Evolutionary conservation across 2,888 invertebrate genomes (phyloP).

Genomic region (Metacarcinus magister): DNA sequence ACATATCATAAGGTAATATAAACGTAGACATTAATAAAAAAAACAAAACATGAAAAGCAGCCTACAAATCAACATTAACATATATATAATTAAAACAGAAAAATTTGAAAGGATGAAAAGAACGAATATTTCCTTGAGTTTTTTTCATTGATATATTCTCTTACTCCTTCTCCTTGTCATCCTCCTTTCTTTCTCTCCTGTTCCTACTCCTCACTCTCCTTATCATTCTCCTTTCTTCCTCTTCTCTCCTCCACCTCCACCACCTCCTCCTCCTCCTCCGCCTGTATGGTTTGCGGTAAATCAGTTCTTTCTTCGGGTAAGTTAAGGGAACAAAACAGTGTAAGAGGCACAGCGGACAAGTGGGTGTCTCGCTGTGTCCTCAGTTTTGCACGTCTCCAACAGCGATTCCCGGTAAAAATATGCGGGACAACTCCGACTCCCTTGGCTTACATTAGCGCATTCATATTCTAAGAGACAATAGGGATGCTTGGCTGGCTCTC

Average conservation of each 20-base stretch:
- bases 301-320: not conserved
- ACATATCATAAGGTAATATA: too few species aligned
- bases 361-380: not conserved
- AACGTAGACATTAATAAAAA: too few species aligned
- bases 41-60: too few species aligned
- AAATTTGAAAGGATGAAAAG: too few species aligned
- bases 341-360: not conserved
- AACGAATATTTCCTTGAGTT: too few species aligned
- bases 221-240: not conserved
- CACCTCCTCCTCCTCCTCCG: not conserved
- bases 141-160: too few species aligned
- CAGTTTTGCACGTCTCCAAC: too few species aligned
- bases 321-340: not conserved
- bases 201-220: not conserved
- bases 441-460: not conserved
- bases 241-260: not conserved
- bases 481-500: not conserved
- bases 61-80: too few species aligned
- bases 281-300: not conserved
- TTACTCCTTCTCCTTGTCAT: too few species aligned
- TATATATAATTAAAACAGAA: too few species aligned
- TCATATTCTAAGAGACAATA: slow-evolving; percentile 61
- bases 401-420: too few species aligned
- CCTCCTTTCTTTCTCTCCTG: too few species aligned
- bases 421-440: not conserved